Evolutionary conservation across 1,140 invertebrate species (phyloP), one percentile per base, ranked within the genome.

Genomic region (Drosophila gunungcola): DNA sequence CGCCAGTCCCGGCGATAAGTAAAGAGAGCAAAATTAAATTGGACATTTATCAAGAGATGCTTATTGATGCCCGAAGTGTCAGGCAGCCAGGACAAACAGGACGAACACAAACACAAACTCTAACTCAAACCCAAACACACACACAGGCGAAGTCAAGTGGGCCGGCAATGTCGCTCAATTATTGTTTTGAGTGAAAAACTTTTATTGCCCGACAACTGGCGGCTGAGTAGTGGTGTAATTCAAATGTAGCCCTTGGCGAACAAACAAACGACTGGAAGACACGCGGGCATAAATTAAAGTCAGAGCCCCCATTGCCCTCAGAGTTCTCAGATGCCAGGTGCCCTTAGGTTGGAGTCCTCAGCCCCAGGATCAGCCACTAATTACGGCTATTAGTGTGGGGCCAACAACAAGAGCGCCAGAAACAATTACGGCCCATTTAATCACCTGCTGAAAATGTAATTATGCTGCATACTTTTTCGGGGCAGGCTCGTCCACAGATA

Each of bases 41-140:
- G 89, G 89, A 89, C 90, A 91, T 91, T 91, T 91, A 91, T 91
- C 89, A 91, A 85, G 84, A 90, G 89, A 91, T 91, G 88, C 90
- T 89, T 89, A 89, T 89, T 89, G 84, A 89, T 89, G 85, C 80
- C 73, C 73, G 42, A 78, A 89, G 84, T 88, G 79, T 67, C 68
- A 70, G 56, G 41, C 55, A 67, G 49, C 25, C 34, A 58, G 41
- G 10, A n/a, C 58, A 60, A 32, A 42, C 54, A 80, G 69, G 46
- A 46, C 70, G 72, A 74, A 73, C 38, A 54, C 48, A 58, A 76
- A 74, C 58, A 63, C 58, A 74, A 27, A 55, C 58, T 51, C 52
- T 69, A 39, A 72, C 16, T 21, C 48, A 58, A 76, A 74, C 58
- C 58, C 58, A 74, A 27, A 55, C 58, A 72, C 52, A 62, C 56